Evolutionary conservation across 30 jellyfish, hydroid and myxozoan species (phyloP).

Genomic region (Sanderia malayensis): DNA sequence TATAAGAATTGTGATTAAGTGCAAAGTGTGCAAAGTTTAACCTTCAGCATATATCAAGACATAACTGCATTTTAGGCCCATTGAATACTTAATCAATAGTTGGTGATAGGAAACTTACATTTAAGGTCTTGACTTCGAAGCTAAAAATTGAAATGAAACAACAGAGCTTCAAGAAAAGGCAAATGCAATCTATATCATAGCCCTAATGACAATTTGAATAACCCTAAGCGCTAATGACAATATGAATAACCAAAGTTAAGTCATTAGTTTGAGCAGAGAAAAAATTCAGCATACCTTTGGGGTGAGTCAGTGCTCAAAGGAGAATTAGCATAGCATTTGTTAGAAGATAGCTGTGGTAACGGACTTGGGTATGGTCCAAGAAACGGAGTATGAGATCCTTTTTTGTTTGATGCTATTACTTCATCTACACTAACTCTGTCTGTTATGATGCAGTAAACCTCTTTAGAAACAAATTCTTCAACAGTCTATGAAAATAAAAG

Average conservation of each 20-base stretch:
- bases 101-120: constrained; percentile 9
- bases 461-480: constrained; percentile 55
- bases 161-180: neutral
- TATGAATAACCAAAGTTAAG: neutral
- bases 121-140: constrained; percentile 24
- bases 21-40: too few species aligned
- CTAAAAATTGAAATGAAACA: too few species aligned
- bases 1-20: too few species aligned
- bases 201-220: neutral
- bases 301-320: constrained; percentile 64
- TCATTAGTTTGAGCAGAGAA: too few species aligned
- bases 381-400: constrained; percentile 33
- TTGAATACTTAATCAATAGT: too few species aligned
- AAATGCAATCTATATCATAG: neutral
- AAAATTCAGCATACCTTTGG: constrained; percentile 28
- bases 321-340: constrained; percentile 27
- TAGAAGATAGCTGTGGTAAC: constrained; percentile 52
- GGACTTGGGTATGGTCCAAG: constrained; percentile 55
- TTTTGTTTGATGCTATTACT: constrained; percentile 12
- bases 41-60: too few species aligned
- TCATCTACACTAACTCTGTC: constrained; percentile 40
- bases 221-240: too few species aligned
- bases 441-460: constrained; percentile 44
- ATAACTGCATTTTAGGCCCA: too few species aligned
- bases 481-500: constrained; percentile 11